Conservation (phyloP, 2,113 vertebrate species). For the Sterna hirundo region DNA sequence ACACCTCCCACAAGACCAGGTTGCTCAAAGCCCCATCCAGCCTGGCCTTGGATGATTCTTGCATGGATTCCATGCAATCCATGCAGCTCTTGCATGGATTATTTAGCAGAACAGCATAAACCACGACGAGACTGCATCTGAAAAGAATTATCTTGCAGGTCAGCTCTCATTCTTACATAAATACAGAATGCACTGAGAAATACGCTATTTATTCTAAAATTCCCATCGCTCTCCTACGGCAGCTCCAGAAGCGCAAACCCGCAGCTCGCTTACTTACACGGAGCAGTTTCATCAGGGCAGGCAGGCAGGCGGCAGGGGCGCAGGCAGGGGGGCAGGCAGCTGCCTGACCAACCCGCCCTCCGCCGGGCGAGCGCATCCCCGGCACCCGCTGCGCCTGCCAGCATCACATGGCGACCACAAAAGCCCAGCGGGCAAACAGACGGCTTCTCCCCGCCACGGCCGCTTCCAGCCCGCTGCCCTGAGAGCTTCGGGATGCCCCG, state of each 20-base stretch:
- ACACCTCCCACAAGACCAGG: neutral
- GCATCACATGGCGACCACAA: neutral
- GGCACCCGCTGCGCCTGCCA: neutral
- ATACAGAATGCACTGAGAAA: neutral
- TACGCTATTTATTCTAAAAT: accelerated
- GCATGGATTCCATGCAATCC: neutral
- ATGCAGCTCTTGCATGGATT: accelerated
- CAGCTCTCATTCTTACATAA: neutral
- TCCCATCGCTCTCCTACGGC: neutral
- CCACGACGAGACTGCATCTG: accelerated
- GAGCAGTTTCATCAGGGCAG: neutral
- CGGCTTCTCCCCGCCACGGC: neutral
- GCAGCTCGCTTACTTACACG: neutral
- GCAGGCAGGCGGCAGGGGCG: neutral
- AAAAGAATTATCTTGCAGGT: accelerated
- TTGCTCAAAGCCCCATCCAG: neutral
- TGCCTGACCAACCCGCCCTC: neutral
- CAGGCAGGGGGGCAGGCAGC: neutral
- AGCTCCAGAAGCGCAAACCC: accelerated
- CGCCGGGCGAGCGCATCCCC: neutral
- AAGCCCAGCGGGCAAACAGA: neutral
- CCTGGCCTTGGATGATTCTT: neutral
- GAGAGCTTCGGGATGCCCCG: neutral
- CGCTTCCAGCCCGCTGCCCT: neutral
- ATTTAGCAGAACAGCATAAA: neutral